Evolutionary conservation across 2,113 vertebrate genomes (phyloP), one percentile per base, ranked within the genome.

Genomic region (Cyprinodon brontotheroides): DNA sequence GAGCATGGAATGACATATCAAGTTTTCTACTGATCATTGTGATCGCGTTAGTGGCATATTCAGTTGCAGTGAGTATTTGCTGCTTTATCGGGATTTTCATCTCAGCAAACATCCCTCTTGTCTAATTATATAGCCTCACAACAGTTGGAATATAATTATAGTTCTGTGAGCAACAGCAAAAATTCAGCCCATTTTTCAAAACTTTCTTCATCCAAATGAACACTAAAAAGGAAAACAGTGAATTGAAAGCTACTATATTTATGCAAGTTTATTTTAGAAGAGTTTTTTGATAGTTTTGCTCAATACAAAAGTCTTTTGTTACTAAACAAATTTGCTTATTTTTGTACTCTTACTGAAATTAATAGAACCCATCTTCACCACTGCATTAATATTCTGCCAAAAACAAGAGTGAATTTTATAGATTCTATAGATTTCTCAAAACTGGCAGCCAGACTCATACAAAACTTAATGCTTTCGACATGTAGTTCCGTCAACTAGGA

Each of bases 1-100:
- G 94, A 29, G 97, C 97, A 9, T 97, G 95, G 96, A 94, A 89
- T 0, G 96, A 97, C 78, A 96, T 98, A 70, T 95, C 93, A 0
- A 91, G 95, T 45, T 97, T 97, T 72, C 85, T 96, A 22, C 59
- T 92, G 6, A 75, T 98, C 70, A 95, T 96, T 53, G 45, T 81
- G 7, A 90, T 96, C 86, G 95, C 97, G 95, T 88, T 97, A 20
- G 82, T 96, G 0, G 95, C 96, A 38, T 98, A 97, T 61, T 96
- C 97, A 73, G 85, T 93, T 3, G 89, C 92, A 0, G 97, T 98
- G 90, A 95, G 96, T 93, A 64, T 37, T 29, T 66, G 2, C 10
- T 38, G 15, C 36, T 48, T 68, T 29, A 36, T 4, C 2, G 0
- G 67, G 3, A 69, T n/a, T 14, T 59, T 57, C 4, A 8, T n/a